Percentiles rank a stretch among this genome's conserved stretches.
Evolutionary conservation across 2,113 vertebrate genomes (phyloP).

Genomic region (Mormyrus iriodes): DNA sequence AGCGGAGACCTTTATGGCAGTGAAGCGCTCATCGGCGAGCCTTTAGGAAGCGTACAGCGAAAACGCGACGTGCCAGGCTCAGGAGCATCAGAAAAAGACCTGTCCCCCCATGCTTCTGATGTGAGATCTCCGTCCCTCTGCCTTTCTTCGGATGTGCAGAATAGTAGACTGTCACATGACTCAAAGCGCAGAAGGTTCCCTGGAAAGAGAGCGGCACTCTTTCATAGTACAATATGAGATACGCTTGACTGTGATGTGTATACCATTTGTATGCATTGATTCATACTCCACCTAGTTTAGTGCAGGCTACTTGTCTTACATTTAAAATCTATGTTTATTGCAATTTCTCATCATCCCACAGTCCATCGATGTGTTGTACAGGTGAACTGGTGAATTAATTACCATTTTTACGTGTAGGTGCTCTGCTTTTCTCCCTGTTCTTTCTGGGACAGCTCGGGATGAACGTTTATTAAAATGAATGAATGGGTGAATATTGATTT

Average conservation of each 20-base stretch:
- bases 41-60: neutral
- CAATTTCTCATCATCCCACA: neutral
- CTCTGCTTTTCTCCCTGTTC: neutral
- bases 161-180: constrained; percentile 18
- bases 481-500: neutral
- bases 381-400: neutral
- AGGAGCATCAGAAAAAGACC: neutral
- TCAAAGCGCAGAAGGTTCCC: neutral
- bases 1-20: neutral
- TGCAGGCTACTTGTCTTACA: neutral
- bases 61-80: neutral
- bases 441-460: neutral
- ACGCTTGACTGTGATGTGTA: neutral
- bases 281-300: neutral
- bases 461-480: neutral
- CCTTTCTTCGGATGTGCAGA: neutral
- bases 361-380: neutral
- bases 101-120: neutral
- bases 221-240: neutral
- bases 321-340: neutral
- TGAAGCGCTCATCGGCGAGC: too few species aligned
- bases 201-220: neutral
- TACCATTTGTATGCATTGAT: neutral
- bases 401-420: neutral
- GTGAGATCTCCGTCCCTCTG: constrained; percentile 1